phyloP scores from a whole-genome alignment of 2,888 invertebrate genomes.

The Ferdinandea cuprea region DNA sequence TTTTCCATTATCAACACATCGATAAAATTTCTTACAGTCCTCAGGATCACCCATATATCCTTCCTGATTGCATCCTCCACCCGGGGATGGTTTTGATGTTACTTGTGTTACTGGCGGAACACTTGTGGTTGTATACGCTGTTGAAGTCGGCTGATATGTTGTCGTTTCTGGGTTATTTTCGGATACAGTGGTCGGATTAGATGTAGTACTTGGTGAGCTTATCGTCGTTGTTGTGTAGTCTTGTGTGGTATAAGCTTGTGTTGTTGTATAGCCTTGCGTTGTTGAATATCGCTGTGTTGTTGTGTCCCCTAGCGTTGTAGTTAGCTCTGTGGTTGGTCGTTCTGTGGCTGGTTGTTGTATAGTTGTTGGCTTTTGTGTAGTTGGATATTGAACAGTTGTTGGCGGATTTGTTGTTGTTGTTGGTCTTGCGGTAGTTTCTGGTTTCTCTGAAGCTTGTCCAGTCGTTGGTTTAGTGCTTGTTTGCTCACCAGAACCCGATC shows the following conservation, averaged over 20 bases:
- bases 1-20: slow-evolving; percentile 87
- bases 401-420: slow-evolving; percentile 48
- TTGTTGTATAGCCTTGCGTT: slow-evolving; percentile 53
- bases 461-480: slow-evolving; percentile 20
- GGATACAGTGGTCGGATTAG: slow-evolving; percentile 30
- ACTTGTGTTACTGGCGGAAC: slow-evolving; percentile 67
- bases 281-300: slow-evolving; percentile 38
- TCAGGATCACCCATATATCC: slow-evolving; percentile 83
- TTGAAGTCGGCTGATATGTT: slow-evolving; percentile 32
- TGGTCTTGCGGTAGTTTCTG: slow-evolving; percentile 17
- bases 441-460: slow-evolving; percentile 9
- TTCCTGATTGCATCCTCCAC: slow-evolving; percentile 81
- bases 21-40: slow-evolving; percentile 87
- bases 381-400: slow-evolving; percentile 39
- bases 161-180: slow-evolving; percentile 46
- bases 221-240: not conserved
- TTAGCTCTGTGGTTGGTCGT: slow-evolving; percentile 19
- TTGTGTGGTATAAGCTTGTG: slow-evolving; percentile 3
- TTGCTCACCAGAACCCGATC: slow-evolving; percentile 39
- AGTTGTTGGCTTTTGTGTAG: slow-evolving; percentile 32
- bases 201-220: slow-evolving; percentile 20
- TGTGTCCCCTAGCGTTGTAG: slow-evolving; percentile 37
- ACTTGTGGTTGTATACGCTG: slow-evolving; percentile 59
- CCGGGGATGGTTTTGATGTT: slow-evolving; percentile 61
- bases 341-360: slow-evolving; percentile 34